A percentile compares a stretch with the other conserved stretches of the same genome.
Conservation (phyloP, 2,113 vertebrate species). For the Thymallus thymallus region DNA sequence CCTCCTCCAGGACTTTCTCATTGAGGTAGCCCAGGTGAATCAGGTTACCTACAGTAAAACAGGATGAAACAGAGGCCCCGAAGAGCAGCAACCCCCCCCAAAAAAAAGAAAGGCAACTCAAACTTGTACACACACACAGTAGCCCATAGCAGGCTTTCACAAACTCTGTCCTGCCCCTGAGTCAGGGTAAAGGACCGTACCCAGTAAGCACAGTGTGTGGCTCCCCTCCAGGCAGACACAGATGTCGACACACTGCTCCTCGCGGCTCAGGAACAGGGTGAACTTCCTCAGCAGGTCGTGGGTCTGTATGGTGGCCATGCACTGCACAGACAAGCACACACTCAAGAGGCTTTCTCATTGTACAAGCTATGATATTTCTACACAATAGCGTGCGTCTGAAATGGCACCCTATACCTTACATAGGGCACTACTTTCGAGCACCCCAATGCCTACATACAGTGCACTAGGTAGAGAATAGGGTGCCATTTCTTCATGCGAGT, state of each 20-base stretch:
- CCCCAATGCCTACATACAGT: too few relatives aligned
- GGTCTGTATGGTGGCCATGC: slow-evolving; percentile 84
- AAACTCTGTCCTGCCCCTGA: too few relatives aligned
- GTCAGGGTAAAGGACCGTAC: slow-evolving; percentile 63
- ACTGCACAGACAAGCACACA: slow-evolving; percentile 67
- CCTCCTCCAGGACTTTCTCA: slow-evolving; percentile 87
- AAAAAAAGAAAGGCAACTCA: not conserved
- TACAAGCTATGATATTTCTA: not conserved
- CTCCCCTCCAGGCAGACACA: slow-evolving; percentile 95
- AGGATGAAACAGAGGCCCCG: slow-evolving; percentile 9
- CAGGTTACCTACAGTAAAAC: slow-evolving; percentile 82
- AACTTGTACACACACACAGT: not conserved
- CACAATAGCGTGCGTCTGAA: not conserved
- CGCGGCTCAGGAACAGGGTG: slow-evolving; percentile 85
- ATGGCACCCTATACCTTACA: too few relatives aligned
- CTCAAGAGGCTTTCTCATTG: slow-evolving; percentile 8
- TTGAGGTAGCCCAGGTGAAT: slow-evolving; percentile 87
- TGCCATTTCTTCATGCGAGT: not conserved
- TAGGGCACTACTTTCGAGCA: too few relatives aligned
- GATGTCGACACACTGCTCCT: slow-evolving; percentile 86
- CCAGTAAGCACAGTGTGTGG: slow-evolving; percentile 91
- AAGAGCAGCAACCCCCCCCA: not conserved
- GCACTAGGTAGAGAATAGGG: too few relatives aligned
- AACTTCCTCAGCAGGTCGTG: slow-evolving; percentile 89
- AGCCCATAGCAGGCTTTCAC: not conserved